These are phyloP conservation scores for Trissolcus brochymenae DNA, from an alignment of 2,888 invertebrate species.

Conservation along the genomic window DNA sequence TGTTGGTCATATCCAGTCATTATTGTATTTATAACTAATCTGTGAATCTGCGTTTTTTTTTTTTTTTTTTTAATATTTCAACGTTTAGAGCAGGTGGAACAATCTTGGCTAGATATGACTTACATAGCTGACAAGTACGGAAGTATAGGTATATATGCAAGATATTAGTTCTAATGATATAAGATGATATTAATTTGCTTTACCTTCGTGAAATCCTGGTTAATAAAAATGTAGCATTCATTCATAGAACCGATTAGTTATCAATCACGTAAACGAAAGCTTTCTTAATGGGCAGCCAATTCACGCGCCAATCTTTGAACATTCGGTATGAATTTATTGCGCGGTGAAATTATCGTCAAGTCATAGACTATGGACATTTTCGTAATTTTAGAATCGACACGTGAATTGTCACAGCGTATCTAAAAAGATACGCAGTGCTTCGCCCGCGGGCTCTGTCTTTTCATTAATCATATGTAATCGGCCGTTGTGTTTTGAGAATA, in stretches of 20 bases:
- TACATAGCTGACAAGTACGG: slow-evolving; percentile 25
- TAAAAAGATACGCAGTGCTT: slow-evolving; percentile 31
- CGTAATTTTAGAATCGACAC: slow-evolving; percentile 42
- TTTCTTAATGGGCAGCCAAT: slow-evolving; percentile 51
- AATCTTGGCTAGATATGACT: slow-evolving; percentile 28
- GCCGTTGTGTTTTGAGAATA: slow-evolving; percentile 50
- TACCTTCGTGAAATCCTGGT: slow-evolving; percentile 77
- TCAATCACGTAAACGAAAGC: slow-evolving; percentile 69
- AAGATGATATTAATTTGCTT: slow-evolving; percentile 74
- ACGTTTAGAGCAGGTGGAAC: no score
- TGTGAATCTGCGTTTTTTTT: no score
- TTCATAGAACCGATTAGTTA: slow-evolving; percentile 76
- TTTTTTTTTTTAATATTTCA: no score
- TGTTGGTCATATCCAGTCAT: no score
- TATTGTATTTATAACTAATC: no score
- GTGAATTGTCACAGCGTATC: slow-evolving; percentile 46
- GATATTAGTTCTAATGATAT: slow-evolving; percentile 68
- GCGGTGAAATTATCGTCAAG: slow-evolving; percentile 29
- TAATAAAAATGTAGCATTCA: slow-evolving; percentile 76
- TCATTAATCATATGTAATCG: slow-evolving; percentile 57
- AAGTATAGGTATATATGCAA: slow-evolving; percentile 38
- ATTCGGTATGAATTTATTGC: slow-evolving; percentile 14
- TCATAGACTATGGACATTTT: slow-evolving; percentile 35
- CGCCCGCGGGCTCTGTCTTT: slow-evolving; percentile 52
- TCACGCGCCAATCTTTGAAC: slow-evolving; percentile 57